Evolutionary conservation across 2,888 invertebrate species (phyloP), one percentile per base, ranked within the genome.

Genomic region (Salpingus planirostris): DNA sequence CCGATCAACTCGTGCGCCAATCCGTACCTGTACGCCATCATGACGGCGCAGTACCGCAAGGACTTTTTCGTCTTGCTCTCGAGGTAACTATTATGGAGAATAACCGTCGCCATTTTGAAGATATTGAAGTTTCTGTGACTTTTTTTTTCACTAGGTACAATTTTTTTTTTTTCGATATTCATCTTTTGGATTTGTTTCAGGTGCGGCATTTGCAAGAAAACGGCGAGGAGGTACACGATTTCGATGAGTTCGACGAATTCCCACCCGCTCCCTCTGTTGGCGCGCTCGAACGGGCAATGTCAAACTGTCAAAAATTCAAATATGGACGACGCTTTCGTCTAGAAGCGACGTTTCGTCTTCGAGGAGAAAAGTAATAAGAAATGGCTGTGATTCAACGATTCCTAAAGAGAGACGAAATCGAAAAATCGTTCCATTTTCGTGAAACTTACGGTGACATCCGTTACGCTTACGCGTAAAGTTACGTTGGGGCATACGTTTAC

Each of bases 1-100:
- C 92, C 92, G 0, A 65, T 93, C 38, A 92, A 92, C 64, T 85
- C 90, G 1, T 90, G 89, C 58, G 88, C 91, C 21, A 91, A 93
- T 66, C 92, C 92, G 0, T 91, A 90, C 67, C 67, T 93, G 2
- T 93, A 92, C 62, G 91, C 89, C 11, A 85, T 92, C 46, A 69
- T 90, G 55, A 92, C 91, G 4, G 79, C 87, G 40, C 89, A 89
- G 62, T 90, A 88, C 57, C 72, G 88, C 23, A 71, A 78, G 46
- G 89, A 91, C 59, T 68, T 86, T 12, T 70, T 77, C 30, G 67
- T 72, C 7, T 59, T 86, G 22, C 64, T 85, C 27, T 74, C 79
- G 2, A 75, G 78, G 67, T 84, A 67, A 47, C 70, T 23, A 5
- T 7, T n/a, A n/a, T n/a, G n/a, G n/a, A 6, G 21, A 18, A 6